Evolutionary conservation across 2,888 invertebrate genomes (phyloP).

Genomic region (Cephus rjabovi): DNA sequence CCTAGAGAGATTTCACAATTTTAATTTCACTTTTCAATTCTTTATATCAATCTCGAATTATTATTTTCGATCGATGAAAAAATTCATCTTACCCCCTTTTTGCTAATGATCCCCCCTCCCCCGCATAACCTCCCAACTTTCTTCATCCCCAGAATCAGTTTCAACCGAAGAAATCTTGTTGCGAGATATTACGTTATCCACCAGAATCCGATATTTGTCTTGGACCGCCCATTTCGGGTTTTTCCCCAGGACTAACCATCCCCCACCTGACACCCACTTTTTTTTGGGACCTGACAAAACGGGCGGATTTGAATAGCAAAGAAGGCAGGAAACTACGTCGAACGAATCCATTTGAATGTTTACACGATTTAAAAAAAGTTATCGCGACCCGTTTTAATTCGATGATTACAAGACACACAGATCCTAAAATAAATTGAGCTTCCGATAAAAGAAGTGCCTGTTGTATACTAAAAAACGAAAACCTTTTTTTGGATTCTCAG

Average conservation of each 20-base stretch:
- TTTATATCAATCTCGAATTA: too few relatives aligned
- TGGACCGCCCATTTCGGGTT: conserved; percentile 47
- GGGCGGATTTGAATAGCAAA: conserved; percentile 35
- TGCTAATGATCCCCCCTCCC: too few relatives aligned
- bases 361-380: neutral
- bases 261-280: too few relatives aligned
- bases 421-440: neutral
- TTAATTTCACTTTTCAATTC: too few relatives aligned
- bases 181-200: conserved; percentile 13
- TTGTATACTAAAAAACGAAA: neutral
- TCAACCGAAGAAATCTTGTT: too few relatives aligned
- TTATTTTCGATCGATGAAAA: too few relatives aligned
- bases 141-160: too few relatives aligned
- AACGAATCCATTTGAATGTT: conserved; percentile 41
- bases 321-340: conserved; percentile 8
- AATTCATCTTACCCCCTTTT: too few relatives aligned
- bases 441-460: neutral
- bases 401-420: neutral
- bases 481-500: conserved; percentile 61
- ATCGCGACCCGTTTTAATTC: neutral
- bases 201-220: conserved; percentile 43
- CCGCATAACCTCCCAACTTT: too few relatives aligned
- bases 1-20: neutral
- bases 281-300: too few relatives aligned
- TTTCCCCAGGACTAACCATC: conserved; percentile 21